Evolutionary conservation across 37 sponge, comb jelly and placozoan species (phyloP).

Genomic region (Axinella damicornis): DNA sequence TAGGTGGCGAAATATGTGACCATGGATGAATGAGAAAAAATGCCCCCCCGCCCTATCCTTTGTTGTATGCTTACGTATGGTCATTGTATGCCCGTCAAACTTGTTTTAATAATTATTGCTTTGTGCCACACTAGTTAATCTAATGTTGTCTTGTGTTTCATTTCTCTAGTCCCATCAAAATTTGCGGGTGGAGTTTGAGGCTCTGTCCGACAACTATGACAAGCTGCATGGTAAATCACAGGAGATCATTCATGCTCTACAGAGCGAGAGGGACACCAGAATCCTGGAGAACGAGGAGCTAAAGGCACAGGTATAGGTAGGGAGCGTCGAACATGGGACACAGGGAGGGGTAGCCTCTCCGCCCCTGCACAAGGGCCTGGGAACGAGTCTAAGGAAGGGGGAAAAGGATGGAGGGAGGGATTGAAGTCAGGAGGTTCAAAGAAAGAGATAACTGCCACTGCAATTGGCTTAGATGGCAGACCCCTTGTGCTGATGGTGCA

Average conservation of each 20-base stretch:
- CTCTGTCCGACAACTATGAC: slow-evolving; percentile 36
- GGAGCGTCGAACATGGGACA: too few relatives aligned
- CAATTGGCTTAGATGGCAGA: too few relatives aligned
- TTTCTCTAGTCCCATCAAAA: slow-evolving; percentile 9
- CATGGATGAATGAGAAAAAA: too few relatives aligned
- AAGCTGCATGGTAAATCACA: slow-evolving; percentile 53
- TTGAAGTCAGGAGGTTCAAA: not conserved
- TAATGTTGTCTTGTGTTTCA: not conserved
- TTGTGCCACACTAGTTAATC: too few relatives aligned
- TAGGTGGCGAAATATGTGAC: too few relatives aligned
- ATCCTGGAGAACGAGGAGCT: slow-evolving; percentile 70
- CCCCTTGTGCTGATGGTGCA: too few relatives aligned
- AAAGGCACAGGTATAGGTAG: slow-evolving; percentile 40
- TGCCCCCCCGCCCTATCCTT: too few relatives aligned
- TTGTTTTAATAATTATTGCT: too few relatives aligned
- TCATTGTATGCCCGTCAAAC: too few relatives aligned
- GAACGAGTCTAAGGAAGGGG: not conserved
- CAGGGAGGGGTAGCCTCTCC: too few relatives aligned
- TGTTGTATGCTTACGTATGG: too few relatives aligned
- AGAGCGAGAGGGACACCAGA: slow-evolving; percentile 65
- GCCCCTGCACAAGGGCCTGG: too few relatives aligned
- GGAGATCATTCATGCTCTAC: slow-evolving; percentile 65
- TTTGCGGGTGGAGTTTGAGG: slow-evolving; percentile 13
- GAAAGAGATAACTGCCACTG: not conserved
- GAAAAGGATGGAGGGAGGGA: not conserved